Base-by-base conservation (phyloP, 2,113 vertebrate species). In the Hemiscyllium ocellatum region DNA sequence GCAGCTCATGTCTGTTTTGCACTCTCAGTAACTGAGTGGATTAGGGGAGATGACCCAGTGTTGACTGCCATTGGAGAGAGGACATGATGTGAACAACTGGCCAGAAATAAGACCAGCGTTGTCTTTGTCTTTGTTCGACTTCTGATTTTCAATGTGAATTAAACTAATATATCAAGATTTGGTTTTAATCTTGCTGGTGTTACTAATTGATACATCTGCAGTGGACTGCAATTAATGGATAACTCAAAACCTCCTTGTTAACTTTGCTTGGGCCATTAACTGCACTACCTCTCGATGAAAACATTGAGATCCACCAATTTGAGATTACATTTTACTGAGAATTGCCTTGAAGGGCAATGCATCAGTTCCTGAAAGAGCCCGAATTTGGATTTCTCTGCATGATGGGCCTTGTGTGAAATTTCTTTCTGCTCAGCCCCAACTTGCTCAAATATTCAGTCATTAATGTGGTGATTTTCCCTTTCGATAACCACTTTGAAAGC, bases 401-500 rank as follows among this genome's bases (percentile, higher is more conserved):
- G 42, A 19, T 50, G 68, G 76, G 3, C 8, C 24, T 90, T 95
- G 68, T 72, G 69, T 95, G 94, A 95, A 95, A 95, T 95, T 95
- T 95, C 94, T 95, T 95, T 72, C 50, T 72, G 52, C 47, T 72
- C 94, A 95, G 94, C 94, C 94, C 76, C 94, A 95, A 26, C 37
- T 94, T 1, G 69, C 2, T 94, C 37, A 69, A 95, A 95, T 52
- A 90, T 90, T 90, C 50, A 90, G 13, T 12, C 29, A 90, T 61
- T 2, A 50, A 26, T 52, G 13, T 95, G 22, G 6, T 94, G 29
- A 29, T 68, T 37, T 56, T 93, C 65, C 22, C 56, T 91, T 61
- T 90, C 26, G 26, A 70, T 24, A 95, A 72, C 66, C n/a, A 52
- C 24, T 29, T 70, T 95, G 26, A 95, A 72, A 95, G 50, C 42